phyloP scores from a whole-genome alignment of 2,888 invertebrate species.

The Villa cingulata region DNA sequence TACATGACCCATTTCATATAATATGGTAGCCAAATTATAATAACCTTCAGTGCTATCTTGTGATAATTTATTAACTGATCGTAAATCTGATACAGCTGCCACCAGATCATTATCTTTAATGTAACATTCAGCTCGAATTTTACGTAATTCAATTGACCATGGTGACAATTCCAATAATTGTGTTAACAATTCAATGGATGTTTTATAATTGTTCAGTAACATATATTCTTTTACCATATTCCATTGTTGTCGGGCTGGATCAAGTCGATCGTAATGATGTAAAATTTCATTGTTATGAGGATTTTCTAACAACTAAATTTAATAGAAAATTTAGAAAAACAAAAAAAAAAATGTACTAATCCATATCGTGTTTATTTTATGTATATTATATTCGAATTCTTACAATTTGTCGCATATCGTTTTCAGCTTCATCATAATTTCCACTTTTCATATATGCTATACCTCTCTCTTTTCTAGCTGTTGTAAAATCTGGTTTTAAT shows the following conservation, averaged over 20 bases:
- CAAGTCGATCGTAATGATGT: slow-evolving; percentile 51
- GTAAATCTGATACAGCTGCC: slow-evolving; percentile 81
- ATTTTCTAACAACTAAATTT: slow-evolving; percentile 48
- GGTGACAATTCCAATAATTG: slow-evolving; percentile 68
- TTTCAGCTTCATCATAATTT: slow-evolving; percentile 63
- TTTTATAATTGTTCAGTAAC: slow-evolving; percentile 40
- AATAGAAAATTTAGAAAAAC: background rate
- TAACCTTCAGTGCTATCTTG: slow-evolving; percentile 80
- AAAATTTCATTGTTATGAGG: slow-evolving; percentile 65
- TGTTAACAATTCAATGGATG: slow-evolving; percentile 51
- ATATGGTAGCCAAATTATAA: slow-evolving; percentile 53
- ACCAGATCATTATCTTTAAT: slow-evolving; percentile 61
- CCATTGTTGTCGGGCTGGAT: slow-evolving; percentile 49
- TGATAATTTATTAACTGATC: slow-evolving; percentile 76
- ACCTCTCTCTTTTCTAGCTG: slow-evolving; percentile 74
- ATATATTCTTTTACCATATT: slow-evolving; percentile 49
- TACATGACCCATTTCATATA: slow-evolving; percentile 85
- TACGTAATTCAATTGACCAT: slow-evolving; percentile 73
- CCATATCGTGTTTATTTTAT: too few species aligned
- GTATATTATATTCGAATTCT: slow-evolving; percentile 36
- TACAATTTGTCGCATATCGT: slow-evolving; percentile 76
- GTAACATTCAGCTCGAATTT: slow-evolving; percentile 76
- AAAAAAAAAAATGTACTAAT: too few species aligned
- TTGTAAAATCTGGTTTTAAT: slow-evolving; percentile 86
- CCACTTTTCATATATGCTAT: slow-evolving; percentile 83